Percentiles rank a stretch among this genome's conserved stretches.
Conservation (phyloP, 1,140 invertebrate genomes). For the Gerris buenoi region DNA sequence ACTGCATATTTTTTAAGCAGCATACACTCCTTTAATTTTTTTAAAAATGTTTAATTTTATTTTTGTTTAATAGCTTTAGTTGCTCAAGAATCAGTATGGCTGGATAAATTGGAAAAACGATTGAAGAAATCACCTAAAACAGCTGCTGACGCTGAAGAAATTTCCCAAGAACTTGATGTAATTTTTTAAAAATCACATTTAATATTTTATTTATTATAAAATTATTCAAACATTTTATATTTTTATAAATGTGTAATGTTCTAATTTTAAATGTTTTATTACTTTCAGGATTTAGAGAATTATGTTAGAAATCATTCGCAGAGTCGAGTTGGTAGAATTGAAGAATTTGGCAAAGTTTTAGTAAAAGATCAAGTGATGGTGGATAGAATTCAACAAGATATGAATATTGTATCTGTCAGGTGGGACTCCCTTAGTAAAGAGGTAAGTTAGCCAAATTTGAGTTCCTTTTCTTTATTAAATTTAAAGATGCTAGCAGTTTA, state of each 20-base stretch:
- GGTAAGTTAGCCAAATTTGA: too few species aligned
- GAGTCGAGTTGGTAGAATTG: constrained; percentile 52
- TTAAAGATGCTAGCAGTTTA: too few species aligned
- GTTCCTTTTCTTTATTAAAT: too few species aligned
- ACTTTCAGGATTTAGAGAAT: constrained; percentile 62
- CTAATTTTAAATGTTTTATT: too few species aligned
- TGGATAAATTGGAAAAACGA: constrained; percentile 65
- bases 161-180: constrained; percentile 77
- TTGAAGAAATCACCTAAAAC: constrained; percentile 50
- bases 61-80: constrained; percentile 38
- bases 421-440: constrained; percentile 52
- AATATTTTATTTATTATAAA: too few species aligned
- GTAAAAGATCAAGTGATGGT: constrained; percentile 61
- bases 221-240: too few species aligned
- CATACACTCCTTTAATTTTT: too few species aligned
- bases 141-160: constrained; percentile 84
- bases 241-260: too few species aligned
- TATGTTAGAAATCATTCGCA: constrained; percentile 62
- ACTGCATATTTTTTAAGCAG: too few species aligned
- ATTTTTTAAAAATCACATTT: too few species aligned
- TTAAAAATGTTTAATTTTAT: too few species aligned
- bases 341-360: constrained; percentile 57
- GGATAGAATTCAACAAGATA: constrained; percentile 48
- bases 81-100: constrained; percentile 62
- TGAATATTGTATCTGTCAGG: constrained; percentile 45